Base-by-base conservation (phyloP, 37 sponge, comb jelly and placozoan species). In the Amphimedon queenslandica region DNA sequence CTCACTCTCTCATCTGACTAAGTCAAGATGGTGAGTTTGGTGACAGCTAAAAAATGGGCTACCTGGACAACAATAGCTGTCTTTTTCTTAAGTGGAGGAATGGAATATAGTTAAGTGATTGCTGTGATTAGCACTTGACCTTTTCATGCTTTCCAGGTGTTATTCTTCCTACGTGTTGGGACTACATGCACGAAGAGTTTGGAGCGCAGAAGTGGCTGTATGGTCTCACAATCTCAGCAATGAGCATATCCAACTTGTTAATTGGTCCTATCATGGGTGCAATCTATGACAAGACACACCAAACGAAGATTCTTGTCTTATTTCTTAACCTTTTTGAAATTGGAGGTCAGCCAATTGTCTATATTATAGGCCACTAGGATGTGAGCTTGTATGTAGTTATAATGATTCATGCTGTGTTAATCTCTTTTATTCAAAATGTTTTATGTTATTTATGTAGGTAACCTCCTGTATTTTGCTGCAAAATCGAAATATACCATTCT, bases 71-170 rank as follows among this genome's bases (percentile, higher is more conserved):
- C 81, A 4, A 37, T 87, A 23, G 77, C 81, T 34, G 33, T 28
- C 32, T 90, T 90, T 82, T 84, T 90, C 42, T 43, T 90, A 37
- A 69, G 61, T 8, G 90, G 85, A 27, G 90, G 90, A 25, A 80
- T 90, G 31, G 90, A 90, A 55, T 90, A 90, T 61, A 82, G 85
- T 81, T 47, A 47, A 47, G 51, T 13, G 8, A 47, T 8, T 47
- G 51, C 51, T 18, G 13, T 47, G 51, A 47, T 47, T 8, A 47
- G 51, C 13, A 47, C 13, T 47, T 18, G 13, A 47, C 8, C 13
- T 8, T 18, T 47, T 18, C 51, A 47, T 25, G 10, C 10, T 55
- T 2, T 4, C 20, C 41, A 81, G 82, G 58, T 53, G 58, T 85
- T 35, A 80, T 85, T 31, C 65, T 88, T 18, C 90, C 90, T 23